Base-by-base conservation (phyloP, 2,888 invertebrate species). In the Unio pictorum region DNA sequence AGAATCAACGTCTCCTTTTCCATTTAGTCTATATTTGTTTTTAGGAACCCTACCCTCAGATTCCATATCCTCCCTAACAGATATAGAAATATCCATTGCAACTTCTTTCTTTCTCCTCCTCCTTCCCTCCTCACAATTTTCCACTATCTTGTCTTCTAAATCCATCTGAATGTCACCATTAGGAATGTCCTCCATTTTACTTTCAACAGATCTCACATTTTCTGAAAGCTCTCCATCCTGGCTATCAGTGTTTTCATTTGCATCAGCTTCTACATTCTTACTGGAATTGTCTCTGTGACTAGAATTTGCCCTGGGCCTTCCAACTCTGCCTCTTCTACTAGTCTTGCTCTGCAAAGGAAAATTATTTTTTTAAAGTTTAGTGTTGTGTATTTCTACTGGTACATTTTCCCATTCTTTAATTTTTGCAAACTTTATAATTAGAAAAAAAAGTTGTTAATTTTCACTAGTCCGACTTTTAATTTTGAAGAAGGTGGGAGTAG, bases 1-100 rank as follows among this genome's bases (percentile, higher is more conserved):
- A 61, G 67, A 66, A 60, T 66, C 55, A 55, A 26, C n/a, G 23
- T 28, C 56, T 61, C 28, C 67, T 58, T 55, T 26, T 18, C 59
- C 26, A 28, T 45, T 60, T 55, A 45, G 54, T 26, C 61, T 61
- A 61, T 18, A 34, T 26, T 58, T 17, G 26, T 26, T n/a, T 58
- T 58, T 23, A 17, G 11, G 26, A 26, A 23, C n/a, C 11, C 26
- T 58, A n/a, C 58, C 20, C 8, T 26, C n/a, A 8, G 23, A 58
- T 58, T 58, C n/a, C 11, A 26, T 26, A 11, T 58, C n/a, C n/a
- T 58, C 26, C n/a, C 58, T 18, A 58, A 26, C 4, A 58, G 26
- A 18, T 58, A 11, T 20, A 26, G 58, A 58, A 23, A 58, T 58
- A 58, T 15, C n/a, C 26, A 58, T 7, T 58, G 26, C n/a, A 58